Evolutionary conservation across 2,888 invertebrate species (phyloP).

Genomic region (Malthinus flaveolus): DNA sequence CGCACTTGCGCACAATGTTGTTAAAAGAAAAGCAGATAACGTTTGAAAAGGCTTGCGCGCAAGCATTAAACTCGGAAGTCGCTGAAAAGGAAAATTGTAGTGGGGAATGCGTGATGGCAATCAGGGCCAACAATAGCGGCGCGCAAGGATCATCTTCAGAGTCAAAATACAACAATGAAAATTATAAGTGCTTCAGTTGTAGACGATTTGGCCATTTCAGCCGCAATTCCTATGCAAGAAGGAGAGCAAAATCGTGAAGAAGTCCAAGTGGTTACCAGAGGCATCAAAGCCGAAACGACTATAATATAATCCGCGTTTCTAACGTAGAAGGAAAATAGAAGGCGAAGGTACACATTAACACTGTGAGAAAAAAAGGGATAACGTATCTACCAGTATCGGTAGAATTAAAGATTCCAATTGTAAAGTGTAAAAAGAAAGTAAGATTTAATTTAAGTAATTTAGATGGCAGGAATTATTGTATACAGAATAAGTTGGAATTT

Average conservation of each 20-base stretch:
- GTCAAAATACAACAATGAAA: too few species aligned
- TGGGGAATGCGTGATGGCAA: neutral
- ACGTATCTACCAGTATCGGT: neutral
- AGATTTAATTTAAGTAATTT: too few species aligned
- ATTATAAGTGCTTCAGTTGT: neutral
- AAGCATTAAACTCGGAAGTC: neutral
- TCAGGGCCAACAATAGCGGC: too few species aligned
- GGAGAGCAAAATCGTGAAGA: too few species aligned
- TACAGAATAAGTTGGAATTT: too few species aligned
- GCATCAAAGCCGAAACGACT: neutral
- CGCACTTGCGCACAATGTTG: neutral
- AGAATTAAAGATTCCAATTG: neutral
- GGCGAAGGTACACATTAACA: neutral
- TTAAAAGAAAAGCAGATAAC: neutral
- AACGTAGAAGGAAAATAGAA: too few species aligned
- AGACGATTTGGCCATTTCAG: too few species aligned
- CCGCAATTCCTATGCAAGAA: too few species aligned
- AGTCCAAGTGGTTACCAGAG: too few species aligned
- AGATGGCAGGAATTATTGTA: too few species aligned
- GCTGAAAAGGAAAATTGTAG: conserved; percentile 2
- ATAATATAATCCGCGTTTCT: neutral
- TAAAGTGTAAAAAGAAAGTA: too few species aligned
- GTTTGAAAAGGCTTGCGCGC: conserved; percentile 3
- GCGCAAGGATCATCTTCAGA: too few species aligned
- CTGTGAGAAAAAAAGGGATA: neutral